Evolutionary conservation across 2,888 invertebrate genomes (phyloP).

Genomic region (Tortrix viridana): DNA sequence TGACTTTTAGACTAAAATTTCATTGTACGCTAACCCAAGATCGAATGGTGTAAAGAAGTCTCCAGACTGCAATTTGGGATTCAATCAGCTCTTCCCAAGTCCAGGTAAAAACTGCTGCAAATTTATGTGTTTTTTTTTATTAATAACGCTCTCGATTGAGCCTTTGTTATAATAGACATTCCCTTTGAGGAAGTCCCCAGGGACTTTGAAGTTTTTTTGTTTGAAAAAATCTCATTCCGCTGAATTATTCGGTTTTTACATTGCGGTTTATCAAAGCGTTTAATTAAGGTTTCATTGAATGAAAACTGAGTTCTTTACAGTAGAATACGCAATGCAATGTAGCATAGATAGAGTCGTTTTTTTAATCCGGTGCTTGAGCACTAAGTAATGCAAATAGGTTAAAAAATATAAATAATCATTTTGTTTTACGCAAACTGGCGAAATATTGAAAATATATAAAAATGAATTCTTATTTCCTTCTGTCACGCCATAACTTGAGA

Average conservation of each 20-base stretch:
- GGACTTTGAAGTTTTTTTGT: constrained; percentile 31
- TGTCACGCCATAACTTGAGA: no score
- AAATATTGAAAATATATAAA: no score
- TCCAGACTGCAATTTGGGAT: constrained; percentile 65
- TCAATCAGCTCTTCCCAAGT: constrained; percentile 59
- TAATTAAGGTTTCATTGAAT: constrained; percentile 7
- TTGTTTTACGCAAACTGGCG: no score
- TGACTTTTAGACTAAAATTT: no score
- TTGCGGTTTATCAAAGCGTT: constrained; percentile 18
- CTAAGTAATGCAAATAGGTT: no score
- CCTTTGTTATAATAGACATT: constrained; percentile 32
- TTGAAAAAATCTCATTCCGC: constrained; percentile 30
- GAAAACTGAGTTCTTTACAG: constrained; percentile 1
- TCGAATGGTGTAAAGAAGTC: constrained; percentile 47
- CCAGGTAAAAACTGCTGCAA: constrained; percentile 43
- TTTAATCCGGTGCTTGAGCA: no score
- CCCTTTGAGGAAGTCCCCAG: constrained; percentile 23
- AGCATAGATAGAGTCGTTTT: no score
- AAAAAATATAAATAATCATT: no score
- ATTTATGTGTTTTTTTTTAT: constrained; percentile 53
- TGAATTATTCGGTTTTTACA: constrained; percentile 25
- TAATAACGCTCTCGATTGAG: constrained; percentile 39
- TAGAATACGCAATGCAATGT: no score
- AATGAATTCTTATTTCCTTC: no score
- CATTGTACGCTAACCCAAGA: no score